Evolutionary conservation across 2,888 invertebrate species (phyloP).

Genomic region (Cataglyphis rosenhaueri): DNA sequence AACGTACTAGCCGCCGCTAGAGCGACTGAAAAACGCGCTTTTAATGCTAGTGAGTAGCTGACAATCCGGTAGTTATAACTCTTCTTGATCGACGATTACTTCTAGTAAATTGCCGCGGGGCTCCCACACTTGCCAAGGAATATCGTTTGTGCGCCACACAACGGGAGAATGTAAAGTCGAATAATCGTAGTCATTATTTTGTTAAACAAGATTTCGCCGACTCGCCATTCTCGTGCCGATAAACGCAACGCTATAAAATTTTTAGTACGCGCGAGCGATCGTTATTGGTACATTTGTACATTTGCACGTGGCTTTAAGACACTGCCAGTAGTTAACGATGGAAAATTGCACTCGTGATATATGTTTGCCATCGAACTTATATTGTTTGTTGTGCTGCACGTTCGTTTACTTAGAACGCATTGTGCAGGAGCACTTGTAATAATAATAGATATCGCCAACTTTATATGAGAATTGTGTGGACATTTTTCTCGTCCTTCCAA

Average conservation of each 20-base stretch:
- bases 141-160: constrained; percentile 38
- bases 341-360: constrained; percentile 69
- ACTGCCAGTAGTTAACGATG: constrained; percentile 67
- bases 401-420: constrained; percentile 66
- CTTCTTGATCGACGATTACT: constrained; percentile 72
- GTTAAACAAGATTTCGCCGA: constrained; percentile 72
- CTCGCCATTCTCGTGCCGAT: constrained; percentile 35
- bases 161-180: constrained; percentile 70
- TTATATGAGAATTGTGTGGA: constrained; percentile 16
- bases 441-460: constrained; percentile 65
- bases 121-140: constrained; percentile 23
- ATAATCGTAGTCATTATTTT: constrained; percentile 74
- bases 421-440: constrained; percentile 56
- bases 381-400: constrained; percentile 58
- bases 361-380: constrained; percentile 60
- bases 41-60: constrained; percentile 61
- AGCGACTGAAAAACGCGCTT: constrained; percentile 34
- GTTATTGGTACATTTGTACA: constrained; percentile 60
- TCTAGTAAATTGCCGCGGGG: constrained; percentile 61
- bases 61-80: constrained; percentile 66
- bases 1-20: background rate
- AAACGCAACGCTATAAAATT: constrained; percentile 70
- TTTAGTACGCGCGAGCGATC: constrained; percentile 60
- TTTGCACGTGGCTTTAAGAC: constrained; percentile 43
- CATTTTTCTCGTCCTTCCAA: background rate